These are phyloP conservation scores for Osmoderma eremita DNA, from an alignment of 2,888 invertebrate species.

Conservation along the genomic window DNA sequence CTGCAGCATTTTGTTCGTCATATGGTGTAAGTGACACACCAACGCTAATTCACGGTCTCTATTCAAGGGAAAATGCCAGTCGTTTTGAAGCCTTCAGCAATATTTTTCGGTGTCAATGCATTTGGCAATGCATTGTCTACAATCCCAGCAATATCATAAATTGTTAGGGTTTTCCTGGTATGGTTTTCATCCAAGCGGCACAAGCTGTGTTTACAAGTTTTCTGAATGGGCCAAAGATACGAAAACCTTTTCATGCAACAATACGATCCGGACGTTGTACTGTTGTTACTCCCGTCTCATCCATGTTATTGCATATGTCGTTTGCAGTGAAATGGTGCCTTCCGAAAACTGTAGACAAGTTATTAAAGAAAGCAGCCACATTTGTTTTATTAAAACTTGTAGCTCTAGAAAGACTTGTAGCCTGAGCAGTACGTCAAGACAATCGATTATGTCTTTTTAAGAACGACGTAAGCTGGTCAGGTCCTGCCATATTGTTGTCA, in stretches of 20 bases:
- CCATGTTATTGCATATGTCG: conserved; percentile 19
- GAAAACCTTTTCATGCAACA: conserved; percentile 50
- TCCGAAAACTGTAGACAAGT: conserved; percentile 44
- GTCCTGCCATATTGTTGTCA: conserved; percentile 20
- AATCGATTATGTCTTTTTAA: conserved; percentile 18
- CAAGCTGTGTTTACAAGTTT: conserved; percentile 17
- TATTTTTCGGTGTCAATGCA: conserved; percentile 32
- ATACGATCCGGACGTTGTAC: conserved; percentile 51
- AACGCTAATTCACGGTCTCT: conserved; percentile 11
- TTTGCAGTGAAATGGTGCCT: conserved; percentile 2
- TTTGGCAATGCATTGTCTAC: conserved; percentile 23
- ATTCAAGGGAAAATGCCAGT: conserved; percentile 35
- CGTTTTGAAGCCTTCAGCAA: conserved; percentile 31
- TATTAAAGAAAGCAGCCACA: conserved; percentile 19
- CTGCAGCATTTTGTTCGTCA: not conserved
- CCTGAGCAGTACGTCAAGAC: conserved; percentile 20
- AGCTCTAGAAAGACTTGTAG: conserved; percentile 24
- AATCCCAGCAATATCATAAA: conserved; percentile 25
- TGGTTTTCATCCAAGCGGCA: no score
- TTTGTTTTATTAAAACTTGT: conserved; percentile 27
- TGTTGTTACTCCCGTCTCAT: conserved; percentile 19
- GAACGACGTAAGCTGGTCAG: conserved; percentile 12
- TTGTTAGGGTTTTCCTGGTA: no score
- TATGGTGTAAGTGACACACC: conserved; percentile 2
- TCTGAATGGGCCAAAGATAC: conserved; percentile 33